Percentiles rank a stretch among this genome's conserved stretches.
phyloP scores from a whole-genome alignment of 2,888 invertebrate species.

The Athetis lepigone region DNA sequence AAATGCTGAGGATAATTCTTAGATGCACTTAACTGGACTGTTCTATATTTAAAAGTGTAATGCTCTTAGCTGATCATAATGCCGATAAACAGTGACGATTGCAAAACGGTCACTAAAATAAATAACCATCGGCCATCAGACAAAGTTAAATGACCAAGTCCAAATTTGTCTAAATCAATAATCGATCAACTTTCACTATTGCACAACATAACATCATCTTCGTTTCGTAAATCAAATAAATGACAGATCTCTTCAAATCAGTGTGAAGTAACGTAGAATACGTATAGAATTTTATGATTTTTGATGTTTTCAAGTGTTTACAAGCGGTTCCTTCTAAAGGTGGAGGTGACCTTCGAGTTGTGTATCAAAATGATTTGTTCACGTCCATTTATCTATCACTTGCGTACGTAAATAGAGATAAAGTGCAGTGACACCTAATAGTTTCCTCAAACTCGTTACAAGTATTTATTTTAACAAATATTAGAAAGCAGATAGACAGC shows the following conservation, averaged over 20 bases:
- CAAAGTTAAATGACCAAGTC: neutral
- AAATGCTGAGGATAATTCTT: neutral
- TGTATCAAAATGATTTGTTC: constrained; percentile 38
- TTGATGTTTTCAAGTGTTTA: constrained; percentile 49
- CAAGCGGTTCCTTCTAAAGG: constrained; percentile 21
- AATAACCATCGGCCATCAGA: neutral
- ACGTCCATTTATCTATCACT: constrained; percentile 35
- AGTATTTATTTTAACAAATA: constrained; percentile 3
- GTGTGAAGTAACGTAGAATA: neutral
- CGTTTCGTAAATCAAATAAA: constrained; percentile 7
- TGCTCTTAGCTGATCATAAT: neutral
- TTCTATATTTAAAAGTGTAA: neutral
- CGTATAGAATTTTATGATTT: constrained; percentile 27
- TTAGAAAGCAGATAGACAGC: constrained; percentile 13
- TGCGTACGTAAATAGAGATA: constrained; percentile 41
- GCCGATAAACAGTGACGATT: neutral
- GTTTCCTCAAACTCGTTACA: constrained; percentile 11
- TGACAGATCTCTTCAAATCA: constrained; percentile 24
- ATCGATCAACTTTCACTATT: neutral
- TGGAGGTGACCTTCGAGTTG: constrained; percentile 28
- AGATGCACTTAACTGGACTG: neutral
- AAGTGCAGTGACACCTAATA: constrained; percentile 36
- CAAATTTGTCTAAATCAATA: neutral
- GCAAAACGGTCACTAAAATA: neutral
- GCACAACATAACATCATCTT: constrained; percentile 5